Percentiles rank a stretch among this genome's conserved stretches.
Evolutionary conservation across 2,888 invertebrate genomes (phyloP).

Genomic region (Bellardia pandia): DNA sequence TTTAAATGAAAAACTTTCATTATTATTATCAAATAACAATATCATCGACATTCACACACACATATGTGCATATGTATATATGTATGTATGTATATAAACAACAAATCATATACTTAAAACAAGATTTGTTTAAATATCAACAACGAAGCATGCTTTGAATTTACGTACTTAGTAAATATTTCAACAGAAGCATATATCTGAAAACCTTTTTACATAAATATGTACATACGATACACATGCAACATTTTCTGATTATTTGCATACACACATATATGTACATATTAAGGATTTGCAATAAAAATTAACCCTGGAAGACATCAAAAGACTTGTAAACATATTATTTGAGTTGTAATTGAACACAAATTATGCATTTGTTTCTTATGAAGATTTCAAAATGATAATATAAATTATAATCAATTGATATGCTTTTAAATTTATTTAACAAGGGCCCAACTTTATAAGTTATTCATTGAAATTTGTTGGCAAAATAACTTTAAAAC

Average conservation of each 20-base stretch:
- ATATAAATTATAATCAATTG: too few species aligned
- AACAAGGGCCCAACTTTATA: too few species aligned
- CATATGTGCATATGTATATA: not conserved
- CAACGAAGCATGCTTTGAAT: constrained; percentile 4
- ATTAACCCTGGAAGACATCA: constrained; percentile 23
- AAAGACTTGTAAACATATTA: not conserved
- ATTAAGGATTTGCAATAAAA: constrained; percentile 25
- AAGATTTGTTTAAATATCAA: constrained; percentile 40
- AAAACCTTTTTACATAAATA: constrained; percentile 6
- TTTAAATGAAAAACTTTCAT: constrained; percentile 46
- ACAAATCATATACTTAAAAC: constrained; percentile 23
- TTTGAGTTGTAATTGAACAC: not conserved
- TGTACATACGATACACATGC: not conserved
- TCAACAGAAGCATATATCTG: constrained; percentile 11
- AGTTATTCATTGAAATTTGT: too few species aligned
- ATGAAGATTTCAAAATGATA: too few species aligned
- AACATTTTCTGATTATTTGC: constrained; percentile 10
- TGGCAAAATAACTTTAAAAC: not conserved
- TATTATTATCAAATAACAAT: constrained; percentile 53
- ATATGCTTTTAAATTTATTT: too few species aligned
- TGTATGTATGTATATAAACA: constrained; percentile 9
- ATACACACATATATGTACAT: too few species aligned
- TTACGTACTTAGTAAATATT: constrained; percentile 11
- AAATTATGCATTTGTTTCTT: too few species aligned
- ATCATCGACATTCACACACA: not conserved